Base-by-base conservation (phyloP, 2,888 invertebrate genomes). In the Lottia gigantea region DNA sequence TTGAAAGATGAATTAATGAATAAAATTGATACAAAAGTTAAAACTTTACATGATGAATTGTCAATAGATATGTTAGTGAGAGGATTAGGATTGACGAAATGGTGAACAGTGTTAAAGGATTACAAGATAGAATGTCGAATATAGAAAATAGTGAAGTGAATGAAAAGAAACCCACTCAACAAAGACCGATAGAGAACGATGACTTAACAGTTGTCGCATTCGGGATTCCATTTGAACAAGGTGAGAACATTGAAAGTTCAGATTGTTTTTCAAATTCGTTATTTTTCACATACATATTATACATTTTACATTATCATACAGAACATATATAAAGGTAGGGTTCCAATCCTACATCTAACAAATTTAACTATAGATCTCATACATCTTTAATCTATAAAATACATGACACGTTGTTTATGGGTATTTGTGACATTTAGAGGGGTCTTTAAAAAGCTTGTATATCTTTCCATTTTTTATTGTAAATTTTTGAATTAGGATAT, bases 51-150 rank as follows among this genome's bases (percentile, higher is more conserved):
- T 8, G 55, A 55, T 23, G 55, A 55, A 55, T 55, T 55, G n/a
- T 55, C 55, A n/a, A 55, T 55, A 19, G n/a, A 55, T 55, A 55
- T 19, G 19, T 23, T 1, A 55, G n/a, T 19, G 55, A 55, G 19
- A 55, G 55, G 55, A 55, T 55, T 55, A 55, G 55, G 19, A 23
- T 55, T 55, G 55, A 16, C 55, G 19, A 55, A 16, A 16, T 55
- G n/a, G 16, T 55, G n/a, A n/a, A 55, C 55, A 55, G 23, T 55
- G 11, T 55, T 55, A n/a, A 55, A 55, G 55, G 23, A 23, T 16
- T 55, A 55, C n/a, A 55, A 55, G 55, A 55, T 55, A 55, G n/a
- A 15, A n/a, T n/a, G 1, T 55, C 55, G 23, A 11, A n/a, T 8
- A n/a, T n/a, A 55, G 55, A 55, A 55, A 0, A 8, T n/a, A 11